These are phyloP conservation scores for Galerucella calmariensis DNA, from an alignment of 2,888 invertebrate genomes.

Conservation along the genomic window DNA sequence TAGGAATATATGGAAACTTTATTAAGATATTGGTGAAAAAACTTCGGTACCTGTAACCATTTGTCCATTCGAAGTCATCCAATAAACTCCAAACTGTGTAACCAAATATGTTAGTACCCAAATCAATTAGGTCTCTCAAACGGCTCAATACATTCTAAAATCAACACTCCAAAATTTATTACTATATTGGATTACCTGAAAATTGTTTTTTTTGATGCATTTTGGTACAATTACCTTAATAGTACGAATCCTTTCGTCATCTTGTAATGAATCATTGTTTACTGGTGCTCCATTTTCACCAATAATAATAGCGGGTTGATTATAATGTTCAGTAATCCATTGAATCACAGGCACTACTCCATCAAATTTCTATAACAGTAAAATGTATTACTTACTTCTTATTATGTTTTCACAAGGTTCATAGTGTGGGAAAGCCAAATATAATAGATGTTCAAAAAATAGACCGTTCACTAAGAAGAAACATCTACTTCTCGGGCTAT, in stretches of 20 bases:
- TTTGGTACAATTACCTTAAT: constrained; percentile 45
- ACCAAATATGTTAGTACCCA: constrained; percentile 8
- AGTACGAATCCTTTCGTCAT: constrained; percentile 66
- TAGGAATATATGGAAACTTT: too few species aligned
- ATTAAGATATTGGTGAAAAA: not conserved
- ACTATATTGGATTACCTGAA: not conserved
- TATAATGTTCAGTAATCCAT: not conserved
- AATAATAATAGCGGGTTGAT: constrained; percentile 11
- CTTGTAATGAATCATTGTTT: constrained; percentile 59
- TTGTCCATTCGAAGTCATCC: constrained; percentile 16
- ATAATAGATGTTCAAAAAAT: too few species aligned
- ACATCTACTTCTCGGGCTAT: too few species aligned
- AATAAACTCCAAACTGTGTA: constrained; percentile 15
- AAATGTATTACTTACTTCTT: not conserved
- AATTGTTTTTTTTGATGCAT: not conserved
- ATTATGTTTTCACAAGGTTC: too few species aligned
- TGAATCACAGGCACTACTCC: not conserved
- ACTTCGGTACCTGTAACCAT: not conserved
- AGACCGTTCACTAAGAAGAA: too few species aligned
- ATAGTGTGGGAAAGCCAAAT: too few species aligned
- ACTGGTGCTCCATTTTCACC: constrained; percentile 10
- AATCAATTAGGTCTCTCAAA: constrained; percentile 13
- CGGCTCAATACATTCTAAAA: constrained; percentile 15
- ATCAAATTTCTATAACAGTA: not conserved
- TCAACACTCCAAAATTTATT: not conserved